A percentile compares a stretch with the other conserved stretches of the same genome.
Evolutionary conservation across 2,888 invertebrate species (phyloP).

Genomic region (Dasypolia templi): DNA sequence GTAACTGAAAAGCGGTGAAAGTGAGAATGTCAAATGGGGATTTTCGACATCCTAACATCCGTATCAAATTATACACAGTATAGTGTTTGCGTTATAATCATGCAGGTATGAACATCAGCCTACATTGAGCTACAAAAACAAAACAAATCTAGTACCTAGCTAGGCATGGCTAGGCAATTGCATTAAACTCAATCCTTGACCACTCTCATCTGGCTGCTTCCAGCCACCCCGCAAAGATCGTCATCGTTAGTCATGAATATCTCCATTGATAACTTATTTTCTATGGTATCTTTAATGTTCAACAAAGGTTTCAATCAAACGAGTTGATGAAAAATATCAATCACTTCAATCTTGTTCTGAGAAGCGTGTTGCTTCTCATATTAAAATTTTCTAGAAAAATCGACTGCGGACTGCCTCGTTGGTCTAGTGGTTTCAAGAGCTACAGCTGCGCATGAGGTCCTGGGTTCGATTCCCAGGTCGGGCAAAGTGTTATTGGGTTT

Average conservation of each 20-base stretch:
- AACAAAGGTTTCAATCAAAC: conserved; percentile 6
- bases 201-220: neutral
- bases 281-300: neutral
- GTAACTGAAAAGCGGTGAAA: neutral
- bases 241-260: neutral
- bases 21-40: too few relatives aligned
- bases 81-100: neutral
- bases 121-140: neutral
- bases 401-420: too few relatives aligned
- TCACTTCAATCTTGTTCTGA: conserved; percentile 14
- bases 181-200: neutral
- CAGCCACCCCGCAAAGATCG: neutral
- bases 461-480: too few relatives aligned
- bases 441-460: too few relatives aligned
- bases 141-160: neutral
- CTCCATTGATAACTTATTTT: neutral
- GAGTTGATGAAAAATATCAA: conserved; percentile 11
- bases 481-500: too few relatives aligned
- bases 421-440: too few relatives aligned
- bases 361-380: neutral
- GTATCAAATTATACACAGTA: too few relatives aligned
- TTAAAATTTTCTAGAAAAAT: conserved; percentile 19
- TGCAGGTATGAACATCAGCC: neutral
- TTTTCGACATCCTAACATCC: too few relatives aligned
- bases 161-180: neutral